A percentile compares a stretch with the other conserved stretches of the same genome.
Evolutionary conservation across 2,113 vertebrate species (phyloP).

Genomic region (Meriones unguiculatus): DNA sequence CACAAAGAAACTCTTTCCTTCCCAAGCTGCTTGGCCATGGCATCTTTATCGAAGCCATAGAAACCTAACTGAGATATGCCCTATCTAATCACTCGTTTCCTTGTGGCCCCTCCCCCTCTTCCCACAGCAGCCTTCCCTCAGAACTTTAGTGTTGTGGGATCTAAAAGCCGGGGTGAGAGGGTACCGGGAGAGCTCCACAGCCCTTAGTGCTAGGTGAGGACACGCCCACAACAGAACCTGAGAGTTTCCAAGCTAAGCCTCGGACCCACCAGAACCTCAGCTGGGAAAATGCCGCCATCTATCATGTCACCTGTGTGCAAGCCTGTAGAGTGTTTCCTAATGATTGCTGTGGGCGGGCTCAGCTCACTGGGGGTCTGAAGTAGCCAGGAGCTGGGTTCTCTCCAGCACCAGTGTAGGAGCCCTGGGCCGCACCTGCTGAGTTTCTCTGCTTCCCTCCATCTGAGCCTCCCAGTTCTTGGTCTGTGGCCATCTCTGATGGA

Average conservation of each 20-base stretch:
- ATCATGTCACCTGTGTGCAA: background rate
- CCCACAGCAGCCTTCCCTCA: background rate
- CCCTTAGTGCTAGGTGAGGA: background rate
- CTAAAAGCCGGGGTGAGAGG: too few species aligned
- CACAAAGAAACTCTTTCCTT: background rate
- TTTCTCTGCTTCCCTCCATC: background rate
- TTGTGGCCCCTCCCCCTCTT: background rate
- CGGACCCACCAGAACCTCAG: background rate
- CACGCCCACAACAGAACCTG: too few species aligned
- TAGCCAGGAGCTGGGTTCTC: background rate
- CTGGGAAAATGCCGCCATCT: background rate
- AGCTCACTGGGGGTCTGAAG: background rate
- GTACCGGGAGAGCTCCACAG: background rate
- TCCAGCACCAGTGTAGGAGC: too few species aligned
- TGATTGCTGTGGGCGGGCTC: background rate
- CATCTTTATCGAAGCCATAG: background rate
- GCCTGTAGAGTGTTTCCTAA: background rate
- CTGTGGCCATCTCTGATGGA: background rate
- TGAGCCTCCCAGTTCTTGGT: background rate
- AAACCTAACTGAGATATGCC: background rate
- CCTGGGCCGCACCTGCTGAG: background rate
- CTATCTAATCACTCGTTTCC: too few species aligned
- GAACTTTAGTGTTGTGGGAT: background rate
- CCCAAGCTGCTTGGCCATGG: background rate
- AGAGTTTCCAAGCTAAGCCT: rapidly evolving